Evolutionary conservation across 2,888 invertebrate genomes (phyloP).

Genomic region (Ganaspis brasiliensis): DNA sequence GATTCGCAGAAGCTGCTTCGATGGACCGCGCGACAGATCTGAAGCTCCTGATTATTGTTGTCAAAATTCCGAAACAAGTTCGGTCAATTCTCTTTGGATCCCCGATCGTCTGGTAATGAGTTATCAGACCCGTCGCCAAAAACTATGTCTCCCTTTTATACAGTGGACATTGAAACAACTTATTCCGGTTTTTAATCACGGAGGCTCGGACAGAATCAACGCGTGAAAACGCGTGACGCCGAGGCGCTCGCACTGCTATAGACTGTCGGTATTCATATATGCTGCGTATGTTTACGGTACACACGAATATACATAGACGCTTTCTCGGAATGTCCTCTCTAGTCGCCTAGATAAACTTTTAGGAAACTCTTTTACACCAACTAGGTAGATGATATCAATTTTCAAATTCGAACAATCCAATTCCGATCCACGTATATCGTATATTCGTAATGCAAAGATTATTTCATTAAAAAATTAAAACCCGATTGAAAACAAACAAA

Average conservation of each 20-base stretch:
- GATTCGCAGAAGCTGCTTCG: slow-evolving; percentile 59
- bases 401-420: background rate
- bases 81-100: background rate
- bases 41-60: slow-evolving; percentile 14
- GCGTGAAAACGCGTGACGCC: slow-evolving; percentile 78
- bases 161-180: slow-evolving; percentile 81
- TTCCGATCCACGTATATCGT: slow-evolving; percentile 66
- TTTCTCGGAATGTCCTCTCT: slow-evolving; percentile 41
- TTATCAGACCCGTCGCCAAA: slow-evolving; percentile 75
- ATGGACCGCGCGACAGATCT: slow-evolving; percentile 71
- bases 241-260: slow-evolving; percentile 80
- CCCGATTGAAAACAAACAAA: slow-evolving; percentile 79
- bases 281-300: slow-evolving; percentile 80
- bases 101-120: slow-evolving; percentile 12
- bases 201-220: slow-evolving; percentile 78
- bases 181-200: slow-evolving; percentile 81
- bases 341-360: too few species aligned
- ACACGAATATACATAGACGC: slow-evolving; percentile 76
- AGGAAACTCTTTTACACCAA: too few species aligned
- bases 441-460: slow-evolving; percentile 78
- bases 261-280: slow-evolving; percentile 80
- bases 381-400: too few species aligned
- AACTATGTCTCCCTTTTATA: slow-evolving; percentile 79
- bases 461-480: slow-evolving; percentile 81
- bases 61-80: background rate